These are phyloP conservation scores for Eulithis prunata DNA, from an alignment of 2,888 invertebrate species.

Conservation along the genomic window DNA sequence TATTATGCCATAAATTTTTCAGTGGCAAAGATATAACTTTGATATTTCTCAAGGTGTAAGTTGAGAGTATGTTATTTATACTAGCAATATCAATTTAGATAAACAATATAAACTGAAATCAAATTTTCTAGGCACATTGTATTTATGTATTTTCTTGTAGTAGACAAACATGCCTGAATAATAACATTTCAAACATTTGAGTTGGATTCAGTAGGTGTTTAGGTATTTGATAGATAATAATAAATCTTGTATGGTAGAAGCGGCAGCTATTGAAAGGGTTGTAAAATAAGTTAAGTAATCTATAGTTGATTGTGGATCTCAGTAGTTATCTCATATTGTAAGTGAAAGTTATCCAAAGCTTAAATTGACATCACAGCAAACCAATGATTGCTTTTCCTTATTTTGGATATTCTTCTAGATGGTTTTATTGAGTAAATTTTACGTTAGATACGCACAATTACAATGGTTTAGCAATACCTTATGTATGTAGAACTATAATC, in stretches of 20 bases:
- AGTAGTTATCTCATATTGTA: constrained; percentile 72
- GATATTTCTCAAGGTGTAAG: too few relatives aligned
- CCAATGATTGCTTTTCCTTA: constrained; percentile 46
- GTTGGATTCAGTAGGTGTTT: too few relatives aligned
- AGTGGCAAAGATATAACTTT: too few relatives aligned
- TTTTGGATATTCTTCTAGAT: constrained; percentile 65
- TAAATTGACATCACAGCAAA: constrained; percentile 60
- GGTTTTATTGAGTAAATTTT: constrained; percentile 53
- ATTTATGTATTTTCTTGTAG: too few relatives aligned
- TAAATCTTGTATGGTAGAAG: neutral
- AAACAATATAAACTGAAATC: too few relatives aligned
- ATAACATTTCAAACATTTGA: too few relatives aligned
- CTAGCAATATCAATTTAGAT: too few relatives aligned
- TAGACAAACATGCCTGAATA: too few relatives aligned
- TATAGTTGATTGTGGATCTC: constrained; percentile 83
- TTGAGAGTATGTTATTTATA: too few relatives aligned
- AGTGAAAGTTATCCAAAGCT: constrained; percentile 67
- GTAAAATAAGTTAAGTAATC: constrained; percentile 68
- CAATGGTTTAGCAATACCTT: neutral
- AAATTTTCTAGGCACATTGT: too few relatives aligned
- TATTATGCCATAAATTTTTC: too few relatives aligned
- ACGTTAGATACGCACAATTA: constrained; percentile 27
- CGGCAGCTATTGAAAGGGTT: constrained; percentile 14
- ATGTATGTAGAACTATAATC: too few relatives aligned
- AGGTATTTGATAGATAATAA: neutral